Conservation (phyloP, 2,113 vertebrate species). For the Platanista minor region DNA sequence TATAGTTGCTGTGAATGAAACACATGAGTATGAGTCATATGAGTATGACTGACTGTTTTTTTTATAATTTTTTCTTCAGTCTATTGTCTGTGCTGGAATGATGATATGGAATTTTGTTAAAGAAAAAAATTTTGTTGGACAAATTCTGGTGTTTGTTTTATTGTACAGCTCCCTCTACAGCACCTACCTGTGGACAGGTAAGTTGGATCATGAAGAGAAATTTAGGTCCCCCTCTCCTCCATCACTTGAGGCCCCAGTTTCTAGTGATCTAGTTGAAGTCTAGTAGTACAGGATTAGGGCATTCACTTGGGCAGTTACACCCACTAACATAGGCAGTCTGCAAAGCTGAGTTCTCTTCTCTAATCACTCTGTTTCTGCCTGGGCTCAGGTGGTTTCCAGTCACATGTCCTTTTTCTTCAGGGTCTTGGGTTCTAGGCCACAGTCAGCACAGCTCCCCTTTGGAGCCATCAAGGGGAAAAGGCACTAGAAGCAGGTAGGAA, state of each 20-base stretch:
- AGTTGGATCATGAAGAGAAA: conserved; percentile 42
- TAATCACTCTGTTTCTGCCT: background rate
- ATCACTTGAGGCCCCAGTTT: background rate
- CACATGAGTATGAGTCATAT: background rate
- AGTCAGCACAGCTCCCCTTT: background rate
- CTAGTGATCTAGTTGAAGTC: background rate
- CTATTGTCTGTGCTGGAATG: conserved; percentile 91
- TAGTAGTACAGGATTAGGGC: background rate
- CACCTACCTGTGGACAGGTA: conserved; percentile 96
- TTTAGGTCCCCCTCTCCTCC: background rate
- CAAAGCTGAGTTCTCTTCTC: background rate
- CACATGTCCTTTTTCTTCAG: background rate
- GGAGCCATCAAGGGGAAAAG: background rate
- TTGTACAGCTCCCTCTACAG: conserved; percentile 93
- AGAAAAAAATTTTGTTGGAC: conserved; percentile 83
- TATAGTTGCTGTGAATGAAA: conserved; percentile 31
- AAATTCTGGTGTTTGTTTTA: conserved; percentile 90
- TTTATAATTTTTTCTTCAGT: conserved; percentile 79
- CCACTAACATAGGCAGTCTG: background rate
- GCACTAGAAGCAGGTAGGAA: background rate
- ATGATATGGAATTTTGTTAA: conserved; percentile 93
- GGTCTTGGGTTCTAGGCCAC: background rate
- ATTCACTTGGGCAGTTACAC: background rate
- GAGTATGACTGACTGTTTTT: background rate
- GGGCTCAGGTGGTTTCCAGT: background rate